These are phyloP conservation scores for Acropternis orthonyx DNA, from an alignment of 2,797 vertebrate genomes.

Conservation along the genomic window DNA sequence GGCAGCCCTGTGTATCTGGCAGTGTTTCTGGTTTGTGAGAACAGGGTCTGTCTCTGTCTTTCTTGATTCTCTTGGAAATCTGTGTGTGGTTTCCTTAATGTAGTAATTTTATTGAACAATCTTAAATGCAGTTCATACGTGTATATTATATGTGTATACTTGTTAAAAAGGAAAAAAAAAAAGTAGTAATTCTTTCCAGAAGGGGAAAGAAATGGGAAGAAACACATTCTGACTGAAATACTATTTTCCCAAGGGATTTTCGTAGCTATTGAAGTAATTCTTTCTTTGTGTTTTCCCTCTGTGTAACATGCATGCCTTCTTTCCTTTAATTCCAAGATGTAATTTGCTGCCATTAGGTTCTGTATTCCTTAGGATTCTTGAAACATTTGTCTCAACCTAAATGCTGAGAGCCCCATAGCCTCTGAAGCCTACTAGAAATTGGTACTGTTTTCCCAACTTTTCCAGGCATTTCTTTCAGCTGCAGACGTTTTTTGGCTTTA, in stretches of 20 bases:
- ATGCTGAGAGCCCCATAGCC: background rate
- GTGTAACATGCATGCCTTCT: slow-evolving; percentile 25
- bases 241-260: slow-evolving; percentile 54
- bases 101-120: slow-evolving; percentile 62
- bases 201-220: slow-evolving; percentile 59
- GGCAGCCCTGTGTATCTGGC: background rate
- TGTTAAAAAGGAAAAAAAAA: slow-evolving; percentile 22
- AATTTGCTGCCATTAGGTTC: slow-evolving; percentile 55
- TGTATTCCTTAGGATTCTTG: slow-evolving; percentile 30
- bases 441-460: background rate
- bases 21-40: slow-evolving; percentile 32
- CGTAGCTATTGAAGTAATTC: slow-evolving; percentile 65
- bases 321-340: slow-evolving; percentile 46
- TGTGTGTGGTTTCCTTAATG: slow-evolving; percentile 63
- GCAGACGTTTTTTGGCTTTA: background rate
- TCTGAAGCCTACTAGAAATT: slow-evolving; percentile 13
- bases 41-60: background rate
- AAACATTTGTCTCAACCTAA: slow-evolving; percentile 41
- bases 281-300: slow-evolving; percentile 65
- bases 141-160: slow-evolving; percentile 56
- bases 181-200: slow-evolving; percentile 59
- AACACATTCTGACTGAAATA: slow-evolving; percentile 39
- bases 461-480: background rate
- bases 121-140: slow-evolving; percentile 64
- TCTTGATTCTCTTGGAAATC: slow-evolving; percentile 15